phyloP scores from a whole-genome alignment of 30 jellyfish, hydroid and myxozoan genomes.

The Clytia hemisphaerica region DNA sequence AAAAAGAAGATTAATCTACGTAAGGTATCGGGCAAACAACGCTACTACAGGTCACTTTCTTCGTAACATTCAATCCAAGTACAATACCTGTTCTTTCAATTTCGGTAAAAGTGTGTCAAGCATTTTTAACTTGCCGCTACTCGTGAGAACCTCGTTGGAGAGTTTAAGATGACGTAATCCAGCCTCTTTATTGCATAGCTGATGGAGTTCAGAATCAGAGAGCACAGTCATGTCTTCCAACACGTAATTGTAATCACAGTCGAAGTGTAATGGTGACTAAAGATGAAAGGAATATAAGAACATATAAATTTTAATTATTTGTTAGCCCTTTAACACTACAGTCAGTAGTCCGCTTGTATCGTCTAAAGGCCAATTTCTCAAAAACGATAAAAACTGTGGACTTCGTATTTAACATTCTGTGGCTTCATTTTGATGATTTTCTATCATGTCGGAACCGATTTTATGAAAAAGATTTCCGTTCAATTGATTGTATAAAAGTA shows the following conservation, averaged over 20 bases:
- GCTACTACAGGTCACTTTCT: no score
- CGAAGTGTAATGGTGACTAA: conserved; percentile 27
- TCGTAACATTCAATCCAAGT: no score
- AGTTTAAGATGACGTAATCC: conserved; percentile 33
- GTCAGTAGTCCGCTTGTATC: no score
- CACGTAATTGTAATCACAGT: conserved; percentile 38
- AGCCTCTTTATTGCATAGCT: conserved; percentile 45
- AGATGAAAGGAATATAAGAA: neutral
- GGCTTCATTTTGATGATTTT: neutral
- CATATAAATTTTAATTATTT: no score
- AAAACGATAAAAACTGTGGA: neutral
- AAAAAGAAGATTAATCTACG: no score
- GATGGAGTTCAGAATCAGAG: conserved; percentile 82
- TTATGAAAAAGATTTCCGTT: no score
- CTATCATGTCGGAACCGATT: no score
- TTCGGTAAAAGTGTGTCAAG: conserved; percentile 49
- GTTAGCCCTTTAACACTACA: no score
- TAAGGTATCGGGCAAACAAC: no score
- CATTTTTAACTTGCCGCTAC: conserved; percentile 61
- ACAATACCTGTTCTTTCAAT: conserved; percentile 39
- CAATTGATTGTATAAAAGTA: no score
- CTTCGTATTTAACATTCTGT: neutral
- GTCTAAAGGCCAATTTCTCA: no score
- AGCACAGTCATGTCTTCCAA: conserved; percentile 68
- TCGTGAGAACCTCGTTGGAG: conserved; percentile 42